Percentiles rank a stretch among this genome's conserved stretches.
phyloP scores from a whole-genome alignment of 2,888 invertebrate genomes.

The Eilema caniola region DNA sequence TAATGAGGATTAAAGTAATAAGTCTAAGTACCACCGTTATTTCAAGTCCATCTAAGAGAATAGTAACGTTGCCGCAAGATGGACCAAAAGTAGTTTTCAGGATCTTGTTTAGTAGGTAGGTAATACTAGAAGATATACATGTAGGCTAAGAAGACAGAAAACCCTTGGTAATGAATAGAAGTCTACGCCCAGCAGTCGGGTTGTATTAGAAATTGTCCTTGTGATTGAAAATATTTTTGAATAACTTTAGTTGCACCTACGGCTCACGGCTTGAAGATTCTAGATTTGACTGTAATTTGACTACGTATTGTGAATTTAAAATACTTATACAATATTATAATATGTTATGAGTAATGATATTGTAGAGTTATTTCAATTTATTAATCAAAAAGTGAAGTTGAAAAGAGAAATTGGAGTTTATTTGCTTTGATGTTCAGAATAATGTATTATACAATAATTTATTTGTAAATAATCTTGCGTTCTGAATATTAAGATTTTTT shows the following conservation, averaged over 20 bases:
- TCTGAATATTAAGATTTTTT: too few species aligned
- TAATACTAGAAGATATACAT: too few species aligned
- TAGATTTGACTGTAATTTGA: background rate
- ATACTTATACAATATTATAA: background rate
- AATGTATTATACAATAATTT: slow-evolving; percentile 38
- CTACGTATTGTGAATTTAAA: background rate
- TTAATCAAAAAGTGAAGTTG: background rate
- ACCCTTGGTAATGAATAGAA: too few species aligned
- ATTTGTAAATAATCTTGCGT: background rate
- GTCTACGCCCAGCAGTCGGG: too few species aligned
- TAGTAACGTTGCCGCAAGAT: too few species aligned
- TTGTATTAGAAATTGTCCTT: too few species aligned
- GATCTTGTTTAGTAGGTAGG: too few species aligned
- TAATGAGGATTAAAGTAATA: too few species aligned
- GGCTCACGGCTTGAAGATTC: background rate
- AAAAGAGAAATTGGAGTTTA: slow-evolving; percentile 3
- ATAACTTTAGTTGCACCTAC: background rate
- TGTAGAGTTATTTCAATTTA: background rate
- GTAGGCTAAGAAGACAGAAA: too few species aligned
- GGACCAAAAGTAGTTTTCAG: too few species aligned
- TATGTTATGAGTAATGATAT: background rate
- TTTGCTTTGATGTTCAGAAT: slow-evolving; percentile 39
- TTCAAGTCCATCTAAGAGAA: too few species aligned
- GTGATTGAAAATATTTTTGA: background rate
- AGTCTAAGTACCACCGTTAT: too few species aligned